phyloP scores from a whole-genome alignment of 2,113 vertebrate species.

The Rhinoderma darwinii region DNA sequence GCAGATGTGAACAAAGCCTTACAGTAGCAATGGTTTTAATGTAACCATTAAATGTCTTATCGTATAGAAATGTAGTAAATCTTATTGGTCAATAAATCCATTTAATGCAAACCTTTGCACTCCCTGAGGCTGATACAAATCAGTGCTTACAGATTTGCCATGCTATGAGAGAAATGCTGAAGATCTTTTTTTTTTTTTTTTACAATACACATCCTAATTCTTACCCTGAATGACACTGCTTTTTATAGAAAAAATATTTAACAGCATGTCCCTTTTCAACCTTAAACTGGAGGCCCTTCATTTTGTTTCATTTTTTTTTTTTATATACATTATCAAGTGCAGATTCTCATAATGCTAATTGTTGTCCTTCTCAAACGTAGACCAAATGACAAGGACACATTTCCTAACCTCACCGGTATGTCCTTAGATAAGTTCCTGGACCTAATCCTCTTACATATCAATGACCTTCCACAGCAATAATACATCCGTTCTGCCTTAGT shows the following conservation, averaged over 20 bases:
- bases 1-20: no score
- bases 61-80: neutral
- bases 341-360: no score
- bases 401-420: no score
- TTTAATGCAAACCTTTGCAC: neutral
- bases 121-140: neutral
- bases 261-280: neutral
- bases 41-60: neutral
- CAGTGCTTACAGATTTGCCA: neutral
- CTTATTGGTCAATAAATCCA: neutral
- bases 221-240: neutral
- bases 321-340: no score
- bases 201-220: neutral
- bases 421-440: no score
- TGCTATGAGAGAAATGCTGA: neutral
- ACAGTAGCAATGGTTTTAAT: neutral
- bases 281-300: no score
- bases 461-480: no score
- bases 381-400: no score
- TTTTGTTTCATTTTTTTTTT: no score
- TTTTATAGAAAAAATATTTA: neutral
- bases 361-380: no score
- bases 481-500: no score
- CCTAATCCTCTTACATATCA: no score
- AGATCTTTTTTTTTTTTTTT: neutral